These are phyloP conservation scores for Edolisoma coerulescens DNA, from an alignment of 2,113 vertebrate genomes.

Conservation along the genomic window DNA sequence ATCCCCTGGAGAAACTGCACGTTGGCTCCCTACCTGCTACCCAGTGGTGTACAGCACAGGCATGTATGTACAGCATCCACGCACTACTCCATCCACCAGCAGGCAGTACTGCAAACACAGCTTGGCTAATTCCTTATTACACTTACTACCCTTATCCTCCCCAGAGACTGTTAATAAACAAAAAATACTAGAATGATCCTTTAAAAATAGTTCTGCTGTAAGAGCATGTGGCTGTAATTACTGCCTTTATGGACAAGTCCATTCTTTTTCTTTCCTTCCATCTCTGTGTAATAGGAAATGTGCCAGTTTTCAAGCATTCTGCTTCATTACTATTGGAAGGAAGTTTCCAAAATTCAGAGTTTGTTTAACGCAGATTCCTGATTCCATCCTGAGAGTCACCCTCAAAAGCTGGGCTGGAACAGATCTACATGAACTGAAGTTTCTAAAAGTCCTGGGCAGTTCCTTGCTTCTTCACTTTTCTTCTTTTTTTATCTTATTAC, in stretches of 20 bases:
- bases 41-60: rapidly evolving
- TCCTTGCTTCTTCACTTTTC: background rate
- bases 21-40: background rate
- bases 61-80: background rate
- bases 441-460: background rate
- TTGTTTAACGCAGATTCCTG: background rate
- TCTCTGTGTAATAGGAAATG: background rate
- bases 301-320: slow-evolving; percentile 11
- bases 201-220: background rate
- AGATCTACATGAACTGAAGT: background rate
- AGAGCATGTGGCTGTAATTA: slow-evolving; percentile 48
- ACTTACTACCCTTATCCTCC: background rate
- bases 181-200: background rate
- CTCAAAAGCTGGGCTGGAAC: background rate
- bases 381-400: background rate
- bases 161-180: background rate
- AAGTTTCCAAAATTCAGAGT: background rate
- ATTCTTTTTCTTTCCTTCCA: slow-evolving; percentile 19
- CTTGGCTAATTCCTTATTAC: background rate
- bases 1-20: background rate
- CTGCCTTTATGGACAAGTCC: background rate
- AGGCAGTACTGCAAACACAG: background rate
- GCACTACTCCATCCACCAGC: background rate
- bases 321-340: background rate
- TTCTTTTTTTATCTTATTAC: background rate